Conservation (phyloP, 2,888 invertebrate species). For the Acronicta psi region DNA sequence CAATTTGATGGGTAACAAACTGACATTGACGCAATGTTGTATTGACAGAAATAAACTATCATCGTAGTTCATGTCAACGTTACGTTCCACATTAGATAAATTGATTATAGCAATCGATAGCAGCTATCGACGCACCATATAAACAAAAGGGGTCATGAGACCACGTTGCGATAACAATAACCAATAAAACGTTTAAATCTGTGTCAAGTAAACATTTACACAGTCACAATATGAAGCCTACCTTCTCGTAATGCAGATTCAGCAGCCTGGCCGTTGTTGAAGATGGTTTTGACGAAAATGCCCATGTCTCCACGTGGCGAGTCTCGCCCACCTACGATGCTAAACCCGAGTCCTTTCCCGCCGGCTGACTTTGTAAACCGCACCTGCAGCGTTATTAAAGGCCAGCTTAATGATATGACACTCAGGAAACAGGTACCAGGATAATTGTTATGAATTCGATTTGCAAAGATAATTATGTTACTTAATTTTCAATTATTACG, state of each 20-base stretch:
- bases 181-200: background rate
- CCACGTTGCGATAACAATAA: slow-evolving; percentile 6
- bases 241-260: slow-evolving; percentile 95
- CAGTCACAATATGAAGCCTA: slow-evolving; percentile 61
- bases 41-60: background rate
- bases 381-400: slow-evolving; percentile 76
- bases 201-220: background rate
- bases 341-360: slow-evolving; percentile 95
- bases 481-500: no score
- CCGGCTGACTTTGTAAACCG: slow-evolving; percentile 94
- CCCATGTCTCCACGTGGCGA: slow-evolving; percentile 96
- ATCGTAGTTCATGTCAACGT: background rate
- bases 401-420: slow-evolving; percentile 5
- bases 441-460: background rate
- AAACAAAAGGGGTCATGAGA: background rate
- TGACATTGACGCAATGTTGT: background rate
- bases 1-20: background rate
- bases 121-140: slow-evolving; percentile 4
- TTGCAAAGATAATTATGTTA: background rate
- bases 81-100: background rate
- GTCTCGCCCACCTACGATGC: slow-evolving; percentile 96
- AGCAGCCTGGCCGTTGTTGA: slow-evolving; percentile 95
- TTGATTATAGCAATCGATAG: background rate
- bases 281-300: slow-evolving; percentile 96
- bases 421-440: slow-evolving; percentile 10